Evolutionary conservation across 2,113 vertebrate species (phyloP).

Genomic region (Melanerpes aurifrons): DNA sequence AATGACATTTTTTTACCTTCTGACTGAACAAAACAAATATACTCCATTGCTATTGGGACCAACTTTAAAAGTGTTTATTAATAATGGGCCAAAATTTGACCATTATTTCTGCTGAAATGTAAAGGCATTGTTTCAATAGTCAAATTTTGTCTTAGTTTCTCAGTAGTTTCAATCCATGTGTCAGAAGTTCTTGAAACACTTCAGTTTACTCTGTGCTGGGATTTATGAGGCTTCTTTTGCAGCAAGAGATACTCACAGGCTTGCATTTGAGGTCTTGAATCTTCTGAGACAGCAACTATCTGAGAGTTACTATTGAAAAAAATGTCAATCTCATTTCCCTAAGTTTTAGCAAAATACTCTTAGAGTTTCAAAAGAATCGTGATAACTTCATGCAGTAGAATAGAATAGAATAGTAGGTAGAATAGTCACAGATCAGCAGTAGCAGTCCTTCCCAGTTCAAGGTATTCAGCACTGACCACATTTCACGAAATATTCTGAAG

Average conservation of each 20-base stretch:
- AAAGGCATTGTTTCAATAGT: neutral
- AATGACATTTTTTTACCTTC: neutral
- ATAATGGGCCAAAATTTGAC: neutral
- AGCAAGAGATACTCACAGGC: fast-evolving
- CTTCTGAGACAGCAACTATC: neutral
- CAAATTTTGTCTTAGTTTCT: neutral
- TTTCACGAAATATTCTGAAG: neutral
- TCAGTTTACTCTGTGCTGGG: neutral
- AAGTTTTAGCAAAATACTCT: neutral
- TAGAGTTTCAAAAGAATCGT: neutral
- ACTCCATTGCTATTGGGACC: neutral
- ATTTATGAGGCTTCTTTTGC: neutral
- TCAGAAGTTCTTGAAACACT: neutral
- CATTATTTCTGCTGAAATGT: neutral
- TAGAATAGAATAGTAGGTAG: neutral
- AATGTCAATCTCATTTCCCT: neutral
- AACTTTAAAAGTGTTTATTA: neutral
- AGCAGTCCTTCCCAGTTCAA: neutral
- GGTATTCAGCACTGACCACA: neutral
- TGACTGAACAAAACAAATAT: neutral
- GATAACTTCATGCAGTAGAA: neutral
- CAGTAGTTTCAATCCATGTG: neutral
- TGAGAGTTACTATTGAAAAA: neutral
- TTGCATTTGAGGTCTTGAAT: neutral
- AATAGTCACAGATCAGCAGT: neutral